A percentile compares a stretch with the other conserved stretches of the same genome.
Evolutionary conservation across 2,888 invertebrate species (phyloP).

Genomic region (Homarus gammarus): DNA sequence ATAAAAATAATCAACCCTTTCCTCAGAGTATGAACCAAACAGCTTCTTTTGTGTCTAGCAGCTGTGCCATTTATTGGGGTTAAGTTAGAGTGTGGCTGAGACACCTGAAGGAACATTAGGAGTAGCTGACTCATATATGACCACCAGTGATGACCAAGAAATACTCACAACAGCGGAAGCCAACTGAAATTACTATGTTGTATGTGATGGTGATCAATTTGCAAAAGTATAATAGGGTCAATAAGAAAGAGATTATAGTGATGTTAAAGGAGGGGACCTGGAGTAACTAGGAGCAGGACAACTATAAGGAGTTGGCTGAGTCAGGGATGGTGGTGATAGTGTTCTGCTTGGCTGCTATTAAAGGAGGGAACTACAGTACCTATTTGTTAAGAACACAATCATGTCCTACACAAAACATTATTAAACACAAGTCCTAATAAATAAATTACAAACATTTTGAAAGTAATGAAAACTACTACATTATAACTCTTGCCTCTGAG

Average conservation of each 20-base stretch:
- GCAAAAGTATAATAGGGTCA: neutral
- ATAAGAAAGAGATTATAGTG: neutral
- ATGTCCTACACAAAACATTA: neutral
- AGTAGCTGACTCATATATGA: neutral
- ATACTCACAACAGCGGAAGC: neutral
- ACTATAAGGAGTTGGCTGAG: neutral
- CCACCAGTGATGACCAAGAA: neutral
- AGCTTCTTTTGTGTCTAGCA: slow-evolving; percentile 14
- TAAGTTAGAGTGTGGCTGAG: neutral
- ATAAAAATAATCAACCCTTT: too few relatives aligned
- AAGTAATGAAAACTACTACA: neutral
- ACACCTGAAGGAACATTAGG: neutral
- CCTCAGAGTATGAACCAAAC: slow-evolving; percentile 1
- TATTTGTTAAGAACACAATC: neutral
- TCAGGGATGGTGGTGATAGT: slow-evolving; percentile 6
- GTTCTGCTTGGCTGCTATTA: neutral
- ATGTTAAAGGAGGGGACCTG: neutral
- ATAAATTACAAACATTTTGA: neutral
- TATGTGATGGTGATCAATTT: neutral
- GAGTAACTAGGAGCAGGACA: neutral
- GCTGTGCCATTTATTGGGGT: slow-evolving; percentile 14
- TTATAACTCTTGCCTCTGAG: neutral
- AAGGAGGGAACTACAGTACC: neutral
- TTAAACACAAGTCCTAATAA: neutral
- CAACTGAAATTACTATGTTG: neutral